These are phyloP conservation scores for Ambastaia sidthimunki DNA, from an alignment of 2,797 vertebrate species.

Conservation along the genomic window DNA sequence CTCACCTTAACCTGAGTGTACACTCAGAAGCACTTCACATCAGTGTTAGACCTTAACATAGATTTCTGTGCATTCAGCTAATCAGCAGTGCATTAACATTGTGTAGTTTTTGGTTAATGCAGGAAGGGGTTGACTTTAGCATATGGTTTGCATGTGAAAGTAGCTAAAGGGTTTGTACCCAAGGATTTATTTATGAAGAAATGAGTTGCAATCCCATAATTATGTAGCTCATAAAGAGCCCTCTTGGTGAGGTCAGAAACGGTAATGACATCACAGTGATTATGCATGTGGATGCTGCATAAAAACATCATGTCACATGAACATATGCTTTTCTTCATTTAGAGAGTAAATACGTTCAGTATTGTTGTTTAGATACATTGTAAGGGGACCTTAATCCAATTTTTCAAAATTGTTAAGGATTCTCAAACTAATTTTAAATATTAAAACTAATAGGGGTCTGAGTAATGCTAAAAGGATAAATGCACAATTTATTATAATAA, in stretches of 20 bases:
- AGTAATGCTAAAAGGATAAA: too few relatives aligned
- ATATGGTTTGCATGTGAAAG: neutral
- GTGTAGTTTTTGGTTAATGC: slow-evolving; percentile 32
- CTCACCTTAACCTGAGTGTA: slow-evolving; percentile 34
- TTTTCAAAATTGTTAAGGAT: too few relatives aligned
- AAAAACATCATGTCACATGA: neutral
- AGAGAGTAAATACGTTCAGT: too few relatives aligned
- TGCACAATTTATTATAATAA: too few relatives aligned
- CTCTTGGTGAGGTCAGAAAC: neutral
- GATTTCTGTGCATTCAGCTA: slow-evolving; percentile 28
- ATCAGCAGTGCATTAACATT: slow-evolving; percentile 5
- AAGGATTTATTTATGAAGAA: slow-evolving; percentile 3
- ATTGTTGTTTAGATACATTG: too few relatives aligned
- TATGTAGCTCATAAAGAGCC: neutral
- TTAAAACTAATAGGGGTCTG: too few relatives aligned
- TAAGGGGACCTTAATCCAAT: too few relatives aligned
- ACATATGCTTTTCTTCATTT: neutral
- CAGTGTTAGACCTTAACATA: slow-evolving; percentile 52
- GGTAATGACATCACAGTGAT: neutral
- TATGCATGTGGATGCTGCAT: neutral
- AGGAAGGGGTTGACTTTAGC: neutral
- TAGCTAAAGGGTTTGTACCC: slow-evolving; percentile 1
- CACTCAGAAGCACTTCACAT: slow-evolving; percentile 49
- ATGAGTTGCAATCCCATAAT: neutral
- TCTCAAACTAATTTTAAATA: too few relatives aligned